These are phyloP conservation scores for Halictus ligatus DNA, from an alignment of 2,888 invertebrate genomes.

Conservation along the genomic window DNA sequence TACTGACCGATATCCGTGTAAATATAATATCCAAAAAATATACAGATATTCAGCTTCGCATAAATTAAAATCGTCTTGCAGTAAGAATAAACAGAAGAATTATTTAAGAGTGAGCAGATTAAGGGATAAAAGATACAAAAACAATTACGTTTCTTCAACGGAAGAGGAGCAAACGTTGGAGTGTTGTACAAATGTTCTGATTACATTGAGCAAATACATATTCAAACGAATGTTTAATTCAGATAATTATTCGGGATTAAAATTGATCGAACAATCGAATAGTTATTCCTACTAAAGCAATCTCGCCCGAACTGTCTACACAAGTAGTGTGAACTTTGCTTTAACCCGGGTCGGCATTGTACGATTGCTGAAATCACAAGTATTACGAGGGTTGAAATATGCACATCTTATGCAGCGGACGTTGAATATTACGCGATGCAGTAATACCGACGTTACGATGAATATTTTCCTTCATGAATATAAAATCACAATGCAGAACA, in stretches of 20 bases:
- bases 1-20: background rate
- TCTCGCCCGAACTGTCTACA: background rate
- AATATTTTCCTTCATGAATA: slow-evolving; percentile 9
- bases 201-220: too few species aligned
- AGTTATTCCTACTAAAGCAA: too few species aligned
- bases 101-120: too few species aligned
- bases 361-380: background rate
- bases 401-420: background rate
- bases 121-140: too few species aligned
- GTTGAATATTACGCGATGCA: background rate
- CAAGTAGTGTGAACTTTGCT: background rate
- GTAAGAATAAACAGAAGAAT: too few species aligned
- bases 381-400: background rate
- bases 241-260: background rate
- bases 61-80: too few species aligned
- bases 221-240: background rate
- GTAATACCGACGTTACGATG: background rate
- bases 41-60: too few species aligned
- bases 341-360: background rate
- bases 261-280: background rate
- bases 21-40: too few species aligned
- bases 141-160: too few species aligned
- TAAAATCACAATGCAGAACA: background rate
- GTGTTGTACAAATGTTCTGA: too few species aligned
- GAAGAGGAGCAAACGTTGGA: too few species aligned